phyloP scores from a whole-genome alignment of 2,113 vertebrate species.

The Litocranius walleri region DNA sequence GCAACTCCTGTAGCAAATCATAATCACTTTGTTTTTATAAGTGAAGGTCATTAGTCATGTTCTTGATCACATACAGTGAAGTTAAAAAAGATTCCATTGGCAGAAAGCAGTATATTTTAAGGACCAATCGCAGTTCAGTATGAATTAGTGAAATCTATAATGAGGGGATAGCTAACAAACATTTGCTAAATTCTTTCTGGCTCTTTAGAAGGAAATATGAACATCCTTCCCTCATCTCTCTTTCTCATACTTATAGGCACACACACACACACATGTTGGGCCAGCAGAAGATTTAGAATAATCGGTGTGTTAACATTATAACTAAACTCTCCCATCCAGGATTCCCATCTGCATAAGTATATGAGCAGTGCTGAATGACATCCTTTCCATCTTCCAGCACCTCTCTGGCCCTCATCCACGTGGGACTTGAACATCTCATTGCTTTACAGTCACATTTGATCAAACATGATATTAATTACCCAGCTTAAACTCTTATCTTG shows the following conservation, averaged over 20 bases:
- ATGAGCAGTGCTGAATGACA: not conserved
- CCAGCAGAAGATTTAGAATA: not conserved
- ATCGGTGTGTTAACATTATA: not conserved
- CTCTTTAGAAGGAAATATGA: not conserved
- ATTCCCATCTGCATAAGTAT: not conserved
- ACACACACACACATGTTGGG: not conserved
- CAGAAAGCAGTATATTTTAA: not conserved
- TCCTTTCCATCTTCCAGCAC: not conserved
- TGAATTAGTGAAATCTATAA: not conserved
- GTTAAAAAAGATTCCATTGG: not conserved
- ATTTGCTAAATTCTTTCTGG: not conserved
- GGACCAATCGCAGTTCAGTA: not conserved
- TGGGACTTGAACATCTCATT: not conserved
- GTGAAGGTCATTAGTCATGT: not conserved
- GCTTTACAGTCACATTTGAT: constrained; percentile 1
- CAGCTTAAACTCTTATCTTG: not conserved
- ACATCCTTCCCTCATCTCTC: not conserved
- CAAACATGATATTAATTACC: constrained; percentile 14
- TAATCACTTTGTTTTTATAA: not conserved
- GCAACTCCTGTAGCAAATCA: not conserved
- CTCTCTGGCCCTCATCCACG: not conserved
- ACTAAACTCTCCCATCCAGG: not conserved
- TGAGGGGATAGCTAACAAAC: not conserved
- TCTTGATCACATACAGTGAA: not conserved
- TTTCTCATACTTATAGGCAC: not conserved